phyloP scores from a whole-genome alignment of 2,888 invertebrate species.

The Autographa pulchrina region DNA sequence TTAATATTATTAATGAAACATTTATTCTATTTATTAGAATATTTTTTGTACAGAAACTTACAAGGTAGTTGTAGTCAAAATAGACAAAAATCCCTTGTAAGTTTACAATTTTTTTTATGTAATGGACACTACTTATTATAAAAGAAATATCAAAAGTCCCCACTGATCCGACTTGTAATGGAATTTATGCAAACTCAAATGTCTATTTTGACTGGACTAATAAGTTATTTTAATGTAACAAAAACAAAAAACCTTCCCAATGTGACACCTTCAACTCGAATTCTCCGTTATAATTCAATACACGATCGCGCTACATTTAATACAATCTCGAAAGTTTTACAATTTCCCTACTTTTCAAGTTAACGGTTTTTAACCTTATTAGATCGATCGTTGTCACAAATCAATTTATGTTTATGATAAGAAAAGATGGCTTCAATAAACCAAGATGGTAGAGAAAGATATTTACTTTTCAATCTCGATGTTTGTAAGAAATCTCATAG shows the following conservation, averaged over 20 bases:
- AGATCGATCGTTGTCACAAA: conserved; percentile 31
- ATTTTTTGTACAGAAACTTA: no score
- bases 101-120: no score
- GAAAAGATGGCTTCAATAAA: not conserved
- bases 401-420: conserved; percentile 16
- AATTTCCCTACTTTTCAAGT: conserved; percentile 44
- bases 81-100: no score
- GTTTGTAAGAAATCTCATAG: not conserved
- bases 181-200: no score
- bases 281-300: conserved; percentile 55
- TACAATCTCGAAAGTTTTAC: conserved; percentile 48
- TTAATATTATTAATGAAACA: no score
- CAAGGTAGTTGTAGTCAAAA: no score
- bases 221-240: no score
- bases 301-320: conserved; percentile 55
- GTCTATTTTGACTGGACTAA: no score
- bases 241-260: not conserved
- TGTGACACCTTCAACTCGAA: conserved; percentile 20
- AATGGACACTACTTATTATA: no score
- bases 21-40: no score
- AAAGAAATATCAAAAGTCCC: no score
- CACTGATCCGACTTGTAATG: no score
- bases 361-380: conserved; percentile 32
- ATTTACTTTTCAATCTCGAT: not conserved
- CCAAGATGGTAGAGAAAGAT: conserved; percentile 4